Evolutionary conservation across 2,797 vertebrate species (phyloP).

Genomic region (Falco rusticolus): DNA sequence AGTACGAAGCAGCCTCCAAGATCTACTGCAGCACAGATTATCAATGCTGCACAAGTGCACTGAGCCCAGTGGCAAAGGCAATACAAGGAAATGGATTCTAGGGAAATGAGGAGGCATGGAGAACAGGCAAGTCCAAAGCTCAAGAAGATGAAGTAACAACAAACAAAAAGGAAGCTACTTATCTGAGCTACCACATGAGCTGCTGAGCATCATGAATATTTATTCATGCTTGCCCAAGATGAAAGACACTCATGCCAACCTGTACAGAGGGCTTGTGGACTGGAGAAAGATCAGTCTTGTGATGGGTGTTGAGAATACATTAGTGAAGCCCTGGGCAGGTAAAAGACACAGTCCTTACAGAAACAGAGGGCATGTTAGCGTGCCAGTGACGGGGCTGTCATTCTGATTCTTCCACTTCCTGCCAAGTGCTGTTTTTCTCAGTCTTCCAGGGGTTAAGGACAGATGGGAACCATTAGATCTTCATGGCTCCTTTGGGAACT

Average conservation of each 20-base stretch:
- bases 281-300: neutral
- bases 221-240: neutral
- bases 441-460: constrained; percentile 27
- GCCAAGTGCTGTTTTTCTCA: constrained; percentile 30
- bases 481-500: constrained; percentile 22
- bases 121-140: neutral
- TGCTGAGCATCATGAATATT: neutral
- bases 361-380: neutral
- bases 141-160: neutral
- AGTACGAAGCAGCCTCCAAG: neutral
- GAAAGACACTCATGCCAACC: neutral
- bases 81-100: neutral
- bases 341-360: neutral
- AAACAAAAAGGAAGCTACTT: neutral
- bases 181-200: neutral
- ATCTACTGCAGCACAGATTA: neutral
- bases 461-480: constrained; percentile 52
- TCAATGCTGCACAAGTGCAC: neutral
- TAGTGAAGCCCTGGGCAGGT: neutral
- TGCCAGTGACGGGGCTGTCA: neutral
- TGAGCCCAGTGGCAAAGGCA: neutral
- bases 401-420: neutral
- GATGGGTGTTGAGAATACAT: neutral
- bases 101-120: neutral
- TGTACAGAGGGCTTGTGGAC: neutral